Conservation (phyloP, 1,140 invertebrate genomes). For the Harlomillsia oculata region DNA sequence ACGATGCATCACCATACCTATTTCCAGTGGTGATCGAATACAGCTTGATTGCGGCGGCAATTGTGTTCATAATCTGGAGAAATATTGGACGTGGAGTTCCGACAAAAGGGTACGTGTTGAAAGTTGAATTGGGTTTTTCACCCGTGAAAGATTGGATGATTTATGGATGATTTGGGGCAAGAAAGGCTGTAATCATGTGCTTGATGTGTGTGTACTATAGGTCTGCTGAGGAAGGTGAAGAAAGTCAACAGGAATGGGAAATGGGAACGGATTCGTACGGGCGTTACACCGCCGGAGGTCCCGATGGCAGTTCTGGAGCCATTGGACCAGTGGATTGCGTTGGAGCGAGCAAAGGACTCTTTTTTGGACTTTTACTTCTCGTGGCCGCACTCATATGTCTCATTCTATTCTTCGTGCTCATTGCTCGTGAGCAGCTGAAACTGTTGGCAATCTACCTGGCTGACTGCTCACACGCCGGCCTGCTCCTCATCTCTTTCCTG, state of each 20-base stretch:
- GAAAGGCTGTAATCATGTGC: neutral
- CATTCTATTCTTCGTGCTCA: conserved; percentile 87
- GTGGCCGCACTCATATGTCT: conserved; percentile 85
- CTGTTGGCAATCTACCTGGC: conserved; percentile 72
- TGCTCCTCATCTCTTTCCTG: conserved; percentile 75
- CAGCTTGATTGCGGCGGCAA: conserved; percentile 88
- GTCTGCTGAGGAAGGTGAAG: conserved; percentile 32
- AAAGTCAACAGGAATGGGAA: conserved; percentile 36
- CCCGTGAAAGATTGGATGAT: neutral
- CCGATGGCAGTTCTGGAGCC: conserved; percentile 15
- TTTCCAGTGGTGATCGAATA: conserved; percentile 97
- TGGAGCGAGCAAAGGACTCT: conserved; percentile 84
- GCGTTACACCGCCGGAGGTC: conserved; percentile 29
- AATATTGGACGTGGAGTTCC: conserved; percentile 70
- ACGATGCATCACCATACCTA: conserved; percentile 81
- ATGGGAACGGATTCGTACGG: conserved; percentile 34
- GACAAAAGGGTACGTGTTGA: conserved; percentile 24
- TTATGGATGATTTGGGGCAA: neutral
- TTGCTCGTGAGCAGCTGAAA: conserved; percentile 67
- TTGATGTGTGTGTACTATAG: conserved; percentile 11
- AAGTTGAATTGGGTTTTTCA: neutral
- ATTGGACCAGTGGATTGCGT: conserved; percentile 74
- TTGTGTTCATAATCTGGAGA: conserved; percentile 96
- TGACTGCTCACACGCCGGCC: conserved; percentile 75
- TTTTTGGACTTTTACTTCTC: conserved; percentile 78